A percentile compares a stretch with the other conserved stretches of the same genome.
These are phyloP conservation scores for Lepidotrigona ventralis DNA, from an alignment of 1,140 invertebrate genomes.

Conservation along the genomic window DNA sequence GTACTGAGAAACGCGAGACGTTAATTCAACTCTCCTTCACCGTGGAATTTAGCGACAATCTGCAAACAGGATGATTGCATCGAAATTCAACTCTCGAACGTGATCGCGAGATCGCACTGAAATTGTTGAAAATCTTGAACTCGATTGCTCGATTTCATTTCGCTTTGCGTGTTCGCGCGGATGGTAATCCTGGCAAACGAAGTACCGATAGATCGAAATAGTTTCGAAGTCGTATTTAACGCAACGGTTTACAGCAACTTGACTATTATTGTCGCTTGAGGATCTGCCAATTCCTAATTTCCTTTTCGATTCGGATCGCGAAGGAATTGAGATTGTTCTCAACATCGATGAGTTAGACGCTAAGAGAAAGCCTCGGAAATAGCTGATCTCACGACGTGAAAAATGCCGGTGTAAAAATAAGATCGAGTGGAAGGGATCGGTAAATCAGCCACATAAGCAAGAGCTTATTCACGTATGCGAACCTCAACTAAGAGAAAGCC, in stretches of 20 bases:
- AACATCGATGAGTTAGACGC: conserved; percentile 13
- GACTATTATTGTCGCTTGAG: neutral
- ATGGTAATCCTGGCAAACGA: conserved; percentile 18
- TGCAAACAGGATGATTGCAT: neutral
- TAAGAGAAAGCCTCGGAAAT: conserved; percentile 1
- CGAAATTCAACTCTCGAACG: conserved; percentile 33
- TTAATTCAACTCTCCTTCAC: neutral
- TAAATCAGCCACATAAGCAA: neutral
- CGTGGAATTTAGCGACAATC: neutral
- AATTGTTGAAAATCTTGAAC: neutral
- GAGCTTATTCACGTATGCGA: neutral
- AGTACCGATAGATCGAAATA: neutral
- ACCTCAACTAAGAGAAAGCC: too few species aligned
- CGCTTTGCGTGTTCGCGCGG: neutral
- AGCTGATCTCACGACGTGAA: conserved; percentile 17
- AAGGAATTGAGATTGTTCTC: neutral
- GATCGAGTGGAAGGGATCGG: neutral
- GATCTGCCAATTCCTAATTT: conserved; percentile 11
- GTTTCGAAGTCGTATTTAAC: neutral
- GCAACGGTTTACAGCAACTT: too few species aligned
- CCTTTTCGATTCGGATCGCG: neutral
- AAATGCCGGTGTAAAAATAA: conserved; percentile 40
- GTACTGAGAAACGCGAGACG: neutral
- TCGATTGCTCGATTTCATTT: conserved; percentile 25
- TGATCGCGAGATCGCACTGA: conserved; percentile 19